Evolutionary conservation across 2,113 vertebrate species (phyloP).

Genomic region (Platycercus adscitus): DNA sequence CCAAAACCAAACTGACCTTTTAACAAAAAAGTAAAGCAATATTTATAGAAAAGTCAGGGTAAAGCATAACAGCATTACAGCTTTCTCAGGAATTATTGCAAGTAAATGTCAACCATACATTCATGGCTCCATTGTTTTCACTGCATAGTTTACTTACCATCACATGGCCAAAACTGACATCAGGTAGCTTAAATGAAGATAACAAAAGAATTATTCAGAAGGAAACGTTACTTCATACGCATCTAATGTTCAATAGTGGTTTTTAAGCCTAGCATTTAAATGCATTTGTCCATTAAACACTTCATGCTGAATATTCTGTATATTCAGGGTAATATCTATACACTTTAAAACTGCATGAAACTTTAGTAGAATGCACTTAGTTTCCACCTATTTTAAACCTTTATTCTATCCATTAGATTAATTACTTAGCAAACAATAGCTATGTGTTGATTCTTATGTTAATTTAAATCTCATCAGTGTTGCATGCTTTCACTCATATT

Average conservation of each 20-base stretch:
- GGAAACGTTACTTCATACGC: not conserved
- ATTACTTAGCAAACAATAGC: not conserved
- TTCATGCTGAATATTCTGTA: not conserved
- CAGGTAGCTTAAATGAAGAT: slow-evolving; percentile 66
- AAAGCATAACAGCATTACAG: not conserved
- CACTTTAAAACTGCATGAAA: not conserved
- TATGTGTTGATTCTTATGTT: not conserved
- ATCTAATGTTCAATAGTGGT: not conserved
- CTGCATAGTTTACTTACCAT: slow-evolving; percentile 61
- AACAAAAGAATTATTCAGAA: slow-evolving; percentile 30
- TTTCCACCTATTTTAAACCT: not conserved
- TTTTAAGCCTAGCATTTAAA: not conserved
- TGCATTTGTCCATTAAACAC: not conserved
- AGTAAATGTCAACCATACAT: not conserved
- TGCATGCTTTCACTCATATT: not conserved
- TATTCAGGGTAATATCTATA: not conserved
- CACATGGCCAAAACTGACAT: slow-evolving; percentile 73
- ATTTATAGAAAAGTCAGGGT: not conserved
- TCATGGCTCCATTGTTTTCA: not conserved
- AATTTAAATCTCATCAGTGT: not conserved
- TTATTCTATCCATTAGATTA: not conserved
- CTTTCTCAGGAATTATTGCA: not conserved
- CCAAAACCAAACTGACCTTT: slow-evolving; percentile 35
- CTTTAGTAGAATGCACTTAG: not conserved
- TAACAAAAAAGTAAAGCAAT: not conserved